Evolutionary conservation across 2,888 invertebrate species (phyloP).

Genomic region (Aproaerema taeniolella): DNA sequence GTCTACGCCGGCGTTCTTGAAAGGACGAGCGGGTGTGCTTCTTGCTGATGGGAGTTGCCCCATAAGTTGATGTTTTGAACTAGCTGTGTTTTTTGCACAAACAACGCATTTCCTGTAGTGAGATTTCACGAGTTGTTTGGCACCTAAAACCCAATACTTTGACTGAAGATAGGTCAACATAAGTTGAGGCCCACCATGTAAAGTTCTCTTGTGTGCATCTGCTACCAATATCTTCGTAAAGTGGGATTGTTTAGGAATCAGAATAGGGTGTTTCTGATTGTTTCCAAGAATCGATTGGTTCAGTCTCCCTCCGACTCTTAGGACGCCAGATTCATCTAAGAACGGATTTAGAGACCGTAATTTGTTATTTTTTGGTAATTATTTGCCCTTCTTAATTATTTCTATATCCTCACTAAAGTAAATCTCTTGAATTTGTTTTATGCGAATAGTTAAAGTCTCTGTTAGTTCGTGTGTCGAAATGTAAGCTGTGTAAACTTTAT

Average conservation of each 20-base stretch:
- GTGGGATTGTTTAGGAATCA: conserved; percentile 18
- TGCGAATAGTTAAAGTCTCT: too few species aligned
- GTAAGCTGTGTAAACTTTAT: too few species aligned
- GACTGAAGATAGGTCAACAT: conserved; percentile 14
- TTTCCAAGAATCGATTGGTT: conserved; percentile 15
- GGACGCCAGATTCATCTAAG: conserved; percentile 16
- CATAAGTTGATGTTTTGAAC: background rate
- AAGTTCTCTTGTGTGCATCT: background rate
- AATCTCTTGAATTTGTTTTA: background rate
- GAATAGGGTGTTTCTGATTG: conserved; percentile 22
- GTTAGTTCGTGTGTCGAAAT: too few species aligned
- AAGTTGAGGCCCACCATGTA: conserved; percentile 25
- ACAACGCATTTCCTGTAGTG: background rate
- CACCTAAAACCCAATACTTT: background rate
- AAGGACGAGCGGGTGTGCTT: background rate
- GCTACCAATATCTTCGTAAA: conserved; percentile 21
- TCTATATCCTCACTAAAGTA: background rate
- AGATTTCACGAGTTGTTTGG: background rate
- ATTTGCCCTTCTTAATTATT: background rate
- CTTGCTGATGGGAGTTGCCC: background rate
- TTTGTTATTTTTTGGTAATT: conserved; percentile 12
- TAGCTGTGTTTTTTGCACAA: background rate
- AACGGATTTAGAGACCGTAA: conserved; percentile 22
- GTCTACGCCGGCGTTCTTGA: background rate
- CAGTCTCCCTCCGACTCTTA: conserved; percentile 27